Evolutionary conservation across 2,113 vertebrate genomes (phyloP).

Genomic region (Osmerus mordax): DNA sequence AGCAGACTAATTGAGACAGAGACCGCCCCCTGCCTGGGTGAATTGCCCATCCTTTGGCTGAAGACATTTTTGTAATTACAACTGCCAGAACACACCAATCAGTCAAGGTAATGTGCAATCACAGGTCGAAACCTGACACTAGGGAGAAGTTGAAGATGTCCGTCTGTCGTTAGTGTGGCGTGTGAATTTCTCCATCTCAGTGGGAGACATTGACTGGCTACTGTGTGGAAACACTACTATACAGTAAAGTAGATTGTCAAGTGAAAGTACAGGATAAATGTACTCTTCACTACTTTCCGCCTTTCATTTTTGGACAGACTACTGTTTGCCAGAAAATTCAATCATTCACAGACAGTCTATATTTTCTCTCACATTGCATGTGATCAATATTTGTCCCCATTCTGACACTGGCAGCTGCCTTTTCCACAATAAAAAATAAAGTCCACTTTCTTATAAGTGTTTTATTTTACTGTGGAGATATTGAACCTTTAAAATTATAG

Average conservation of each 20-base stretch:
- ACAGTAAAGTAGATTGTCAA: too few relatives aligned
- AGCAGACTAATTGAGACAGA: constrained; percentile 68
- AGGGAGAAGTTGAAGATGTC: too few relatives aligned
- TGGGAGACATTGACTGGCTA: too few relatives aligned
- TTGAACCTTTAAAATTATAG: background rate
- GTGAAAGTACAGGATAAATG: too few relatives aligned
- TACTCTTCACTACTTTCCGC: too few relatives aligned
- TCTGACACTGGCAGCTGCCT: background rate
- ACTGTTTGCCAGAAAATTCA: background rate
- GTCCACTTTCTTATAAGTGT: background rate
- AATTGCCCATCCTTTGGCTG: constrained; percentile 44
- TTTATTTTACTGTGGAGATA: background rate
- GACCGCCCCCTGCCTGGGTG: constrained; percentile 48
- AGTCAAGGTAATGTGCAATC: constrained; percentile 58
- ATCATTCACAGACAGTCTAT: background rate
- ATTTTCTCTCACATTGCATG: background rate
- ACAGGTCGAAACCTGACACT: constrained; percentile 26
- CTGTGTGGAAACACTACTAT: too few relatives aligned
- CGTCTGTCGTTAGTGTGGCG: too few relatives aligned
- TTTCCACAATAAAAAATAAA: constrained; percentile 10
- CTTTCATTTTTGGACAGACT: background rate
- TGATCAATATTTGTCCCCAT: background rate
- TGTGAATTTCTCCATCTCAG: too few relatives aligned
- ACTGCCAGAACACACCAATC: constrained; percentile 52
- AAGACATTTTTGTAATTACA: constrained; percentile 63